These are phyloP conservation scores for Rhyacophila evoluta DNA, from an alignment of 2,888 invertebrate species.

Conservation along the genomic window DNA sequence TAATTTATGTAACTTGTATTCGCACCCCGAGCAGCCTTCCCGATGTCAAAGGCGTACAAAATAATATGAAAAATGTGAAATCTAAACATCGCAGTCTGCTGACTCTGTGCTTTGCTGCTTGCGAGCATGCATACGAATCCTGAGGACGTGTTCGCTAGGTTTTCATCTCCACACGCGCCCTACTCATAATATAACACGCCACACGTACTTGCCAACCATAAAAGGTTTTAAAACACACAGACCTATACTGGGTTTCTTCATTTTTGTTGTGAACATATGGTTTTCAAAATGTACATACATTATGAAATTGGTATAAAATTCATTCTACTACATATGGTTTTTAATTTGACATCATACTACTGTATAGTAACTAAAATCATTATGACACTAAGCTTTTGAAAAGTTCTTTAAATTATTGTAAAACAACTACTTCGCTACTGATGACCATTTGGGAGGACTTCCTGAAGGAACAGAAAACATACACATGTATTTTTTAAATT, in stretches of 20 bases:
- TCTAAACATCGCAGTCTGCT: constrained; percentile 27
- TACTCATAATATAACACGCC: constrained; percentile 12
- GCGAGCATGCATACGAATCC: constrained; percentile 22
- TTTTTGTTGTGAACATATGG: neutral
- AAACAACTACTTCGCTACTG: too few relatives aligned
- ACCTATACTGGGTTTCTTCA: constrained; percentile 25
- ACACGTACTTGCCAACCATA: constrained; percentile 44
- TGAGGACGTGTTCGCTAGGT: neutral
- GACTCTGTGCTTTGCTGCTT: constrained; percentile 23
- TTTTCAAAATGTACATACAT: neutral
- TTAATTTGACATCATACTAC: too few relatives aligned
- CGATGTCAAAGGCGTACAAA: constrained; percentile 23
- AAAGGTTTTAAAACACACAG: constrained; percentile 46
- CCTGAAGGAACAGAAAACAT: too few relatives aligned
- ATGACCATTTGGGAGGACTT: too few relatives aligned
- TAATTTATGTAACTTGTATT: neutral
- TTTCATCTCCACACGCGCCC: constrained; percentile 13
- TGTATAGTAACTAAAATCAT: too few relatives aligned
- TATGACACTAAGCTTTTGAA: too few relatives aligned
- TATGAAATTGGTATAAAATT: too few relatives aligned
- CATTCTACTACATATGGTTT: too few relatives aligned
- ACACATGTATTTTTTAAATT: too few relatives aligned
- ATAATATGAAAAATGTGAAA: constrained; percentile 31
- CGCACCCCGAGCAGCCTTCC: neutral
- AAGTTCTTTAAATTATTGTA: too few relatives aligned